These are phyloP conservation scores for Dallia pectoralis DNA, from an alignment of 2,797 vertebrate genomes.

Conservation along the genomic window DNA sequence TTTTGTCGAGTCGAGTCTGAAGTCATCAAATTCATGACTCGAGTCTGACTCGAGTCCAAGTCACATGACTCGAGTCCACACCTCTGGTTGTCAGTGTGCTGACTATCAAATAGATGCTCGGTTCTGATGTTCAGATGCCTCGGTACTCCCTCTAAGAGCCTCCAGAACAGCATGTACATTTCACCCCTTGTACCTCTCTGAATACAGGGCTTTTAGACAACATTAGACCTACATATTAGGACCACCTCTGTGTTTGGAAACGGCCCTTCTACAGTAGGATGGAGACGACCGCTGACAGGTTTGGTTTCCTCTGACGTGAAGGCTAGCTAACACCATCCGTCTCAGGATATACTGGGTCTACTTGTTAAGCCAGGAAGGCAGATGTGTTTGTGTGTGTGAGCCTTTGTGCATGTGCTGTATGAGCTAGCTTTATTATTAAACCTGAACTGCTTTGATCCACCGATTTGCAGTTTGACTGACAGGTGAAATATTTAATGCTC, in stretches of 20 bases:
- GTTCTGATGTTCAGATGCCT: background rate
- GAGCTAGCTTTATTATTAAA: background rate
- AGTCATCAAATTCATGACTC: too few relatives aligned
- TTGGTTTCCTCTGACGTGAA: background rate
- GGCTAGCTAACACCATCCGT: background rate
- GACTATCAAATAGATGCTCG: background rate
- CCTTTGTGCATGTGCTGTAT: background rate
- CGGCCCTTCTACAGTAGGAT: too few relatives aligned
- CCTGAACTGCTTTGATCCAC: too few relatives aligned
- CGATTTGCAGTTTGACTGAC: too few relatives aligned
- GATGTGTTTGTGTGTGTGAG: constrained; percentile 8
- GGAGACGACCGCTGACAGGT: too few relatives aligned
- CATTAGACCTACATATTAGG: background rate
- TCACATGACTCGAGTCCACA: too few relatives aligned
- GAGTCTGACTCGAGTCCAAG: too few relatives aligned
- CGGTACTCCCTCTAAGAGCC: background rate
- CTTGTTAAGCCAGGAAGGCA: background rate
- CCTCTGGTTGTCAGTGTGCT: background rate
- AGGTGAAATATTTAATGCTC: too few relatives aligned
- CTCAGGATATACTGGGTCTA: background rate
- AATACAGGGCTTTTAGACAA: background rate
- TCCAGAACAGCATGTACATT: background rate
- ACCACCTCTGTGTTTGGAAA: background rate
- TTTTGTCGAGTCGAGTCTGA: too few relatives aligned
- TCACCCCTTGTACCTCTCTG: background rate